Evolutionary conservation across 2,113 vertebrate species (phyloP).

Genomic region (Drymodes brunneopygia): DNA sequence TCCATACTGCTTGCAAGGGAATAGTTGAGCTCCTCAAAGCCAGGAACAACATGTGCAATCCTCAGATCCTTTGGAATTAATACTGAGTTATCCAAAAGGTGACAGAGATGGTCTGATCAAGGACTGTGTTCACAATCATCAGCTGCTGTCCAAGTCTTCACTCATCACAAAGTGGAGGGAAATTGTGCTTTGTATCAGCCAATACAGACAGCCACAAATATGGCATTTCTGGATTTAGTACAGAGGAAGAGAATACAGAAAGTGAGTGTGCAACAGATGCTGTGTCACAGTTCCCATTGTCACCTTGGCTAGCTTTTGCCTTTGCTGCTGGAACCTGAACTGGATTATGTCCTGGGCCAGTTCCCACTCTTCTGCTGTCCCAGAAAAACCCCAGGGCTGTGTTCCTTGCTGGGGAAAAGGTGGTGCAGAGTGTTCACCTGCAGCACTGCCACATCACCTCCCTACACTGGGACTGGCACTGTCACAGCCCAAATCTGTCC

Average conservation of each 20-base stretch:
- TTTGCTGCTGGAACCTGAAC: background rate
- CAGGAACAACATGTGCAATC: background rate
- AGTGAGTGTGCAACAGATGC: background rate
- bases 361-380: background rate
- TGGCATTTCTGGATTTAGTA: background rate
- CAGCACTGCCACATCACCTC: background rate
- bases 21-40: background rate
- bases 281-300: background rate
- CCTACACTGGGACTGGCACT: accelerated
- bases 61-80: background rate
- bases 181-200: background rate
- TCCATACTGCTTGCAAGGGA: background rate
- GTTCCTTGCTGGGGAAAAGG: background rate
- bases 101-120: background rate
- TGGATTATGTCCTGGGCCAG: background rate
- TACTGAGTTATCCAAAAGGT: background rate
- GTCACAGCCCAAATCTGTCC: background rate
- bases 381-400: background rate
- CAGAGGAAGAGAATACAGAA: background rate
- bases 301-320: background rate
- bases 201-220: background rate
- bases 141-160: background rate
- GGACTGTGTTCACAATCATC: background rate
- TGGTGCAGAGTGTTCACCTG: accelerated
- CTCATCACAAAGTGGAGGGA: background rate